Evolutionary conservation across 2,113 vertebrate genomes (phyloP).

Genomic region (Heterocephalus glaber): DNA sequence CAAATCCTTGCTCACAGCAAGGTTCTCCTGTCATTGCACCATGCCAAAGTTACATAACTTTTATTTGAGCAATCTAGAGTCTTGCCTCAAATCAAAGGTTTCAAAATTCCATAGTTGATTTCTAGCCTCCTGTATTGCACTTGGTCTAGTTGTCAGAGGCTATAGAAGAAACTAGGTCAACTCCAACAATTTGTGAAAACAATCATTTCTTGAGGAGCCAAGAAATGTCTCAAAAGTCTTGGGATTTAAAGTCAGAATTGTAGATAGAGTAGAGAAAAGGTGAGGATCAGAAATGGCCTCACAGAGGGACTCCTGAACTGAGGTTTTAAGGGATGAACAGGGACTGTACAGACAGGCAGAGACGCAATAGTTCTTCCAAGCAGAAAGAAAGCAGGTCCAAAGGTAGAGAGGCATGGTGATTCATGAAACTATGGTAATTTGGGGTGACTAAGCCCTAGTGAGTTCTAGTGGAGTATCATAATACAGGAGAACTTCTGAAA

Average conservation of each 20-base stretch:
- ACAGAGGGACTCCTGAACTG: background rate
- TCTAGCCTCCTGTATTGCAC: background rate
- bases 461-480: background rate
- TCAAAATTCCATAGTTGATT: constrained; percentile 70
- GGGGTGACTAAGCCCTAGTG: background rate
- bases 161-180: constrained; percentile 78
- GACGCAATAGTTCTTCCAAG: background rate
- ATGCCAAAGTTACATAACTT: constrained; percentile 64
- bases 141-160: constrained; percentile 65
- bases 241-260: background rate
- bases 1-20: background rate
- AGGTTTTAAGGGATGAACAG: background rate
- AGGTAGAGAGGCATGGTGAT: background rate
- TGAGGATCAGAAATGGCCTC: background rate
- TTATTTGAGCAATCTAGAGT: constrained; percentile 72
- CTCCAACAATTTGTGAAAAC: constrained; percentile 55
- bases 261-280: background rate
- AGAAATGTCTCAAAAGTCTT: background rate
- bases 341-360: background rate
- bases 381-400: background rate
- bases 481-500: background rate
- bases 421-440: background rate
- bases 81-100: constrained; percentile 72
- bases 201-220: constrained; percentile 57
- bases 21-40: constrained; percentile 61